Percentiles rank a stretch among this genome's conserved stretches.
phyloP scores from a whole-genome alignment of 2,797 vertebrate species.

The Botia kubotai region DNA sequence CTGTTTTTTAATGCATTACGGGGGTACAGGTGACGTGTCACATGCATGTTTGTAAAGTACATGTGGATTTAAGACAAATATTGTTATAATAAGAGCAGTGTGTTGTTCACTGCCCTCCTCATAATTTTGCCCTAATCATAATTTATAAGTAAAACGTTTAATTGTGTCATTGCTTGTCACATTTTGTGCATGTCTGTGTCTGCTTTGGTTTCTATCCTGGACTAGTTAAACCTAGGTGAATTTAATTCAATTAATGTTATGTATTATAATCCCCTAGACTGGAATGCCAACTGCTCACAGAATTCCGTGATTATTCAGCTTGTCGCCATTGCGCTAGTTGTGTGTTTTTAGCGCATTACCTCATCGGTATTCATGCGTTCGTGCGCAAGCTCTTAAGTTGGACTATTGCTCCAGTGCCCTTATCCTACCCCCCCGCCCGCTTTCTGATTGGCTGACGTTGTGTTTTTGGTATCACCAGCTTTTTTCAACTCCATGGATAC shows the following conservation, averaged over 20 bases:
- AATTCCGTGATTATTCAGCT: slow-evolving; percentile 63
- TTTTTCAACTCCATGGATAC: slow-evolving; percentile 82
- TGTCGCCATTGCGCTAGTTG: slow-evolving; percentile 59
- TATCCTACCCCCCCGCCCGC: slow-evolving; percentile 61
- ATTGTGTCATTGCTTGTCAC: not conserved
- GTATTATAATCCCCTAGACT: slow-evolving; percentile 10
- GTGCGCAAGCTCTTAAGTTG: slow-evolving; percentile 72
- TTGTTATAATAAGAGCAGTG: too few relatives aligned
- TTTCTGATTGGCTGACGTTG: slow-evolving; percentile 73
- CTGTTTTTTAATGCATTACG: slow-evolving; percentile 26
- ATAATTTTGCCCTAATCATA: not conserved
- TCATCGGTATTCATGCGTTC: slow-evolving; percentile 83
- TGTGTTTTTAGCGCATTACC: slow-evolving; percentile 78
- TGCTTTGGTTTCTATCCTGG: not conserved
- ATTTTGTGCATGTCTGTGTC: not conserved
- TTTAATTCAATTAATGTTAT: not conserved
- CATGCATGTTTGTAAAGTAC: not conserved
- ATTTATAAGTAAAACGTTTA: not conserved
- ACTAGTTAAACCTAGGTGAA: slow-evolving; percentile 29
- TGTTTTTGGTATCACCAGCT: slow-evolving; percentile 78
- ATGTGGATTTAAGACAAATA: not conserved
- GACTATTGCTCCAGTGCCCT: slow-evolving; percentile 75
- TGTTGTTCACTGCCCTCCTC: not conserved
- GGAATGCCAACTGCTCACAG: slow-evolving; percentile 56
- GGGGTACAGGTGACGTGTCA: not conserved